Base-by-base conservation (phyloP, 2,888 invertebrate genomes). In the Camptogramma bilineatum region DNA sequence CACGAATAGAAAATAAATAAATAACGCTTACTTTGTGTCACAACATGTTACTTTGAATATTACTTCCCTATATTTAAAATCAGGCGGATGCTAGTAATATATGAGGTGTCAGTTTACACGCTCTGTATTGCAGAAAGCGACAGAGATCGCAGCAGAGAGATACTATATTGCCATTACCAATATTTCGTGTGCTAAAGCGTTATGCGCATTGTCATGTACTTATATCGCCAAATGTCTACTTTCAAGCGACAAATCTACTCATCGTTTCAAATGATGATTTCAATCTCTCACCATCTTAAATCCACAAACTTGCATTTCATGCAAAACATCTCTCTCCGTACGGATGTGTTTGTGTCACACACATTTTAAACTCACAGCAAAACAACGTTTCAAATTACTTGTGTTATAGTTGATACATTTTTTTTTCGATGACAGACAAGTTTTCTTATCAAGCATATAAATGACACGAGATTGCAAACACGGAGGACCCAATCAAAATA, bases 181-280 rank as follows among this genome's bases (percentile, higher is more conserved):
- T 68, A 68, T 74, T 62, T 76, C 72, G 71, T 81, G 84, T 85
- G 83, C 83, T 80, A 75, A 89, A 90, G 90, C 90, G 79, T 83
- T 84, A 85, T 81, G 83, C 84, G 84, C 81, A 67, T 73, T 74
- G 75, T 76, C 70, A 70, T 73, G 66, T 75, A 56, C 56, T 56
- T 48, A 73, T 83, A 85, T 81, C 82, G 88, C 90, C 90, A 90
- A 90, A 84, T 77, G 71, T 78, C 91, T 91, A 91, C 91, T 78
- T 70, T 66, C 50, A 90, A 91, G 90, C 90, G 77, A 80, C 77
- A 84, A 78, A 72, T 77, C 86, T 86, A 84, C 86, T 79, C 66
- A 72, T 79, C 69, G 78, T 73, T 76, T 73, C 80, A 80, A 77
- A 81, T 78, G 75, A 78, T 76, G 72, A 71, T 75, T 77, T 73